Base-by-base conservation (phyloP, 2,888 invertebrate species). In the Thyatira batis region DNA sequence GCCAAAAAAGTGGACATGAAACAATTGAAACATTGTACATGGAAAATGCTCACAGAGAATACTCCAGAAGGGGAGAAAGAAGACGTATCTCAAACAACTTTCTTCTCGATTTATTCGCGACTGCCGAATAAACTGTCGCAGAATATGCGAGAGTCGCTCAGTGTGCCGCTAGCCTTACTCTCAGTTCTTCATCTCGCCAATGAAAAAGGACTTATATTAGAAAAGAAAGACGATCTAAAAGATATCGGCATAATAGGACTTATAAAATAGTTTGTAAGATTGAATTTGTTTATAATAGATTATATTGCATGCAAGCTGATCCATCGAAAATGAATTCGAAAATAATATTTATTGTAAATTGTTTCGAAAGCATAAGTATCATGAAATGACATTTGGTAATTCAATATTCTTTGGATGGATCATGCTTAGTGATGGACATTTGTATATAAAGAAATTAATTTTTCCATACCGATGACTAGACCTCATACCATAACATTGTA, bases 1-100 rank as follows among this genome's bases (percentile, higher is more conserved):
- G 96, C 98, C 4, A 98, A 98, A 78, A 96, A 95, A 55, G 94
- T 98, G 44, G 97, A 98, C 74, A 97, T 98, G 94, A 96, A 95
- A 71, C 95, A 94, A 75, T 83, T 98, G 45, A 98, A 98, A 78
- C 88, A 92, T n/a, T 93, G 94, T 51, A 95, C 97, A 60, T 96
- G 96, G 95, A 92, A 92, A 43, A 81, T 95, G 60, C 83, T 97
- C 8, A 92, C 89, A 0, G 83, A 83, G 20, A 73, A 77, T 46
- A 77, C 84, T 3, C 67, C 79, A 0, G 73, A 77, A 25, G 84
- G 80, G 2, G 80, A 80, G 4, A 77, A 78, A n/a, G 85, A 85
- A 45, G 68, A 74, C 4, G 91, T 93, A 0, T 78, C 92, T 0
- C 68, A 87, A 21, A 89, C 92, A 0, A 88, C 85, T 3, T 95